phyloP scores from a whole-genome alignment of 2,888 invertebrate species.

The Acanthosoma haemorrhoidale region DNA sequence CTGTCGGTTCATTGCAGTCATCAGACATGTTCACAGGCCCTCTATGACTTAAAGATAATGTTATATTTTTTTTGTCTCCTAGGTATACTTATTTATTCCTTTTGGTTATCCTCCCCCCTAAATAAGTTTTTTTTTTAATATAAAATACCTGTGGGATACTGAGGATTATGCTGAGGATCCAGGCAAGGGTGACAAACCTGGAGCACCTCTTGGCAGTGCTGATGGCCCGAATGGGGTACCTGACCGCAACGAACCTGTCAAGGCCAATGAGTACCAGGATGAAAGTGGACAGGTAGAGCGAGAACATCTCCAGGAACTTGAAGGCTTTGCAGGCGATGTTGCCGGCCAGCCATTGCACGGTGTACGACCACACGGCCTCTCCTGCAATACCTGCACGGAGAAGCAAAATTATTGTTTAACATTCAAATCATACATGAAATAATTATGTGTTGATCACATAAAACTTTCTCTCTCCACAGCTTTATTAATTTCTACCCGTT shows the following conservation, averaged over 20 bases:
- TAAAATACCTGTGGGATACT: constrained; percentile 81
- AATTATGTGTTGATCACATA: no score
- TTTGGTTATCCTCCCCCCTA: no score
- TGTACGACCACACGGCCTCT: constrained; percentile 74
- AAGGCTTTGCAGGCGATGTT: constrained; percentile 71
- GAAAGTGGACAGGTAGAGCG: constrained; percentile 75
- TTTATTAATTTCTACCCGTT: no score
- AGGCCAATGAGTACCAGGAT: constrained; percentile 75
- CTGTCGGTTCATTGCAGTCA: no score
- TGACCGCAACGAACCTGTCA: constrained; percentile 73
- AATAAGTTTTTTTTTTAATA: no score
- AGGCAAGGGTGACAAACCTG: constrained; percentile 62
- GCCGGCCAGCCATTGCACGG: constrained; percentile 75
- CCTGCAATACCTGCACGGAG: constrained; percentile 75
- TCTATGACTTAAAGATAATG: no score
- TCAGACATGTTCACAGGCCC: no score
- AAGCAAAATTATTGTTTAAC: not conserved
- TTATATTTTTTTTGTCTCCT: no score
- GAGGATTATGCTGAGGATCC: constrained; percentile 65
- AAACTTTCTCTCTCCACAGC: no score
- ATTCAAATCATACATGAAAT: no score
- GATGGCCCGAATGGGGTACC: constrained; percentile 66
- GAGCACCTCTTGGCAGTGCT: constrained; percentile 63
- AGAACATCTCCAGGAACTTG: constrained; percentile 76
- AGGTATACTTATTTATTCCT: no score